Percentiles rank a stretch among this genome's conserved stretches.
Conservation (phyloP, 2,888 invertebrate species). For the Gari tellinella region DNA sequence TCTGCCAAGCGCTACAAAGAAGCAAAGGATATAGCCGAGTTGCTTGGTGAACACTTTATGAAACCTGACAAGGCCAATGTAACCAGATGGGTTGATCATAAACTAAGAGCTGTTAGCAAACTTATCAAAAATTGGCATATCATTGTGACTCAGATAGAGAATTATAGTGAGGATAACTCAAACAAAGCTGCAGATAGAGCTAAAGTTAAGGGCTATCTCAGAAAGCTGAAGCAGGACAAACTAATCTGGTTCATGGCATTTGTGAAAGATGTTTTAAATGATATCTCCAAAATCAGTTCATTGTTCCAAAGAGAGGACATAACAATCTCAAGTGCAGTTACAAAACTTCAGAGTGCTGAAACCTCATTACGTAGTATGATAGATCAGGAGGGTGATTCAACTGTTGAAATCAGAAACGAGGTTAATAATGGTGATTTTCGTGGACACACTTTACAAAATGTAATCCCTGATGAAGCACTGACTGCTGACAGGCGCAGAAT, state of each 20-base stretch:
- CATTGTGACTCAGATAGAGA: conserved; percentile 43
- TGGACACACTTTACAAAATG: no score
- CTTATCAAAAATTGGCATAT: conserved; percentile 38
- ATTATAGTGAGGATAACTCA: conserved; percentile 7
- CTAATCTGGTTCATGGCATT: conserved; percentile 32
- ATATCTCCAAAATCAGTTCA: conserved; percentile 28
- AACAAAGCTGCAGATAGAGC: conserved; percentile 32
- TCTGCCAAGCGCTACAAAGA: conserved; percentile 52
- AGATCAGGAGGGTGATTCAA: conserved; percentile 24
- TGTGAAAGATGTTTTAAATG: conserved; percentile 40
- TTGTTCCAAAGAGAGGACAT: conserved; percentile 49
- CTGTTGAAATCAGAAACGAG: conserved; percentile 10
- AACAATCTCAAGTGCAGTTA: conserved; percentile 43
- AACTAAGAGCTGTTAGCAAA: conserved; percentile 39
- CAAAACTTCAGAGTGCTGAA: conserved; percentile 39
- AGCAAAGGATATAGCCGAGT: conserved; percentile 34
- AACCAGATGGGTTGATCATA: conserved; percentile 56
- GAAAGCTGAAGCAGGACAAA: conserved; percentile 24
- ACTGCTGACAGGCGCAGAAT: conserved; percentile 19
- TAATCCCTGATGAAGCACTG: conserved; percentile 8
- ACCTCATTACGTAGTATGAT: conserved; percentile 6
- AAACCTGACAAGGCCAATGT: conserved; percentile 54
- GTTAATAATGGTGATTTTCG: no score
- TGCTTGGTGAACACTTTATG: conserved; percentile 40
- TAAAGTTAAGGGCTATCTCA: conserved; percentile 39